These are phyloP conservation scores for Puffinus mauretanicus DNA, from an alignment of 2,113 vertebrate species.

Conservation along the genomic window DNA sequence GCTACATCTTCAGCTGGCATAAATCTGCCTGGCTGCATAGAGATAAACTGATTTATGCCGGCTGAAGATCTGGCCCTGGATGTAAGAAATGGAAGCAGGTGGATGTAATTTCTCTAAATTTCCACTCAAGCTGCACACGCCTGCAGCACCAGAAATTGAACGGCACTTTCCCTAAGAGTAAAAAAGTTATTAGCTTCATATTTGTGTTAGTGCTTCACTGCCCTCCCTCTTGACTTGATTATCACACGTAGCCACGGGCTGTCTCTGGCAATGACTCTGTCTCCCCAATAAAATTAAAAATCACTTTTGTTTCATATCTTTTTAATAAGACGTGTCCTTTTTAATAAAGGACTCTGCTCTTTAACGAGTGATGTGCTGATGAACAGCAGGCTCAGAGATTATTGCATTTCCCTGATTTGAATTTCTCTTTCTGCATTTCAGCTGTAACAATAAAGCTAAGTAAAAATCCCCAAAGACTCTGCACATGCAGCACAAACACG, in stretches of 20 bases:
- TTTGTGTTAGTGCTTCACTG: slow-evolving; percentile 50
- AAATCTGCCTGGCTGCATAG: slow-evolving; percentile 36
- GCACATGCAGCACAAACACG: neutral
- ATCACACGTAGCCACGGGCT: slow-evolving; percentile 64
- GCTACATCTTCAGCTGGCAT: slow-evolving; percentile 38
- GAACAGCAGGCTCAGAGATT: slow-evolving; percentile 18
- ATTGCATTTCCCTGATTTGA: slow-evolving; percentile 54
- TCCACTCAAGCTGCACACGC: slow-evolving; percentile 53
- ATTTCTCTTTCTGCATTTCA: slow-evolving; percentile 29
- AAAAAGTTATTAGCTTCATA: slow-evolving; percentile 73
- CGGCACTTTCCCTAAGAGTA: slow-evolving; percentile 63
- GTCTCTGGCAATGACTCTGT: slow-evolving; percentile 57
- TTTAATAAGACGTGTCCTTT: slow-evolving; percentile 42
- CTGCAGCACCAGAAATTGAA: slow-evolving; percentile 68
- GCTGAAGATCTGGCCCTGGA: slow-evolving; percentile 35
- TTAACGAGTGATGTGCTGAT: slow-evolving; percentile 28
- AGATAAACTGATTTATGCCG: slow-evolving; percentile 46
- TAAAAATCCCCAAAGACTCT: neutral
- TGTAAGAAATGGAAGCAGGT: slow-evolving; percentile 56
- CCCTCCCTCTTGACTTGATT: slow-evolving; percentile 50
- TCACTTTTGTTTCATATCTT: slow-evolving; percentile 67
- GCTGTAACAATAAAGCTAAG: neutral
- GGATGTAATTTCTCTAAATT: slow-evolving; percentile 64
- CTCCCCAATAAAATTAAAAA: slow-evolving; percentile 76
- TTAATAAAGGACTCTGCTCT: slow-evolving; percentile 66